Conservation (phyloP, 35 echinoderm and acorn worm genomes). For the Lytechinus pictus region DNA sequence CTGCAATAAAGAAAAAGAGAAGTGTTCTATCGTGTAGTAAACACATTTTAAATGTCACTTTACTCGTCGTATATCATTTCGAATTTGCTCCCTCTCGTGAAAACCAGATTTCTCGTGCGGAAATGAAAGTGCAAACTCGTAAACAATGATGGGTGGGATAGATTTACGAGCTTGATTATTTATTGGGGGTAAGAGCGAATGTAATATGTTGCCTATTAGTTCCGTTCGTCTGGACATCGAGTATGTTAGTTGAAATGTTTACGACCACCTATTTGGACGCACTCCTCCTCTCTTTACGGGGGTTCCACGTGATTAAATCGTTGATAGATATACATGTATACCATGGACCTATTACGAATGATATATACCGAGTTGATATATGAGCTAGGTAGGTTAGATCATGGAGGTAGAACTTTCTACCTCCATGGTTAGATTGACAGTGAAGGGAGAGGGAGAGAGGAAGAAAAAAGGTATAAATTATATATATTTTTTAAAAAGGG, state of each 20-base stretch:
- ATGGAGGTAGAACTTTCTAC: too few species aligned
- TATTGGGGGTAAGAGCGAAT: background rate
- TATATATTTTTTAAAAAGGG: too few species aligned
- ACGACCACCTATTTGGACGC: background rate
- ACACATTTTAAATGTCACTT: background rate
- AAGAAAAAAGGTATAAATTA: too few species aligned
- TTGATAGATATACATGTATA: background rate
- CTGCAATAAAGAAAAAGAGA: too few species aligned
- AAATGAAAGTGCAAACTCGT: background rate
- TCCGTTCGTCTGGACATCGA: background rate
- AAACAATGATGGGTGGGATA: background rate
- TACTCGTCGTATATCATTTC: background rate
- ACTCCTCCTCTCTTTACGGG: background rate
- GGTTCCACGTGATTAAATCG: background rate
- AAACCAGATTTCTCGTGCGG: background rate
- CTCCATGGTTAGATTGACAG: background rate
- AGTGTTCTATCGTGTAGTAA: too few species aligned
- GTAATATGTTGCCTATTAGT: constrained; percentile 19
- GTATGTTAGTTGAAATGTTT: background rate
- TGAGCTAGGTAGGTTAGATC: background rate
- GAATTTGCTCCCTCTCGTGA: background rate
- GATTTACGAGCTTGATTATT: background rate
- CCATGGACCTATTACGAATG: too few species aligned
- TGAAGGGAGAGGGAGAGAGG: background rate
- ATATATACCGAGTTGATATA: background rate